phyloP scores from a whole-genome alignment of 2,888 invertebrate genomes.

The Cryptus armator region DNA sequence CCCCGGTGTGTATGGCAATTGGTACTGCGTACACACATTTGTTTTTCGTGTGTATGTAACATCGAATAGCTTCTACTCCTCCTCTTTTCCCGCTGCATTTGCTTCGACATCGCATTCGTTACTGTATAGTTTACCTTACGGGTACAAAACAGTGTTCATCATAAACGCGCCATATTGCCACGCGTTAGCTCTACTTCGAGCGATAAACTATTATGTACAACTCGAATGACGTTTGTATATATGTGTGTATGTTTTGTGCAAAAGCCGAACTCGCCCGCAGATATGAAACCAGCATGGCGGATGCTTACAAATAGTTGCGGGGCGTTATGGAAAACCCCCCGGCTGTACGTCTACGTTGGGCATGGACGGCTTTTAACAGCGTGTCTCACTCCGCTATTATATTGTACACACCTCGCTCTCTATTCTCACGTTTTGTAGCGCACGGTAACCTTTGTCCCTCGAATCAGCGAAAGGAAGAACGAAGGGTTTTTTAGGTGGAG shows the following conservation, averaged over 20 bases:
- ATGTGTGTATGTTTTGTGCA: slow-evolving; percentile 77
- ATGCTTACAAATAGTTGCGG: slow-evolving; percentile 85
- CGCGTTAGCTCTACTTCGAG: slow-evolving; percentile 63
- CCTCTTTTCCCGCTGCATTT: neutral
- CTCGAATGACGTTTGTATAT: slow-evolving; percentile 57
- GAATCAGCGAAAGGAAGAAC: slow-evolving; percentile 12
- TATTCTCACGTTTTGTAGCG: slow-evolving; percentile 3
- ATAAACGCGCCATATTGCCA: slow-evolving; percentile 47
- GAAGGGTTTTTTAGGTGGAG: slow-evolving; percentile 57
- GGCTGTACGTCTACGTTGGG: slow-evolving; percentile 25
- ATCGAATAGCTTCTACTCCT: slow-evolving; percentile 3
- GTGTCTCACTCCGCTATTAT: slow-evolving; percentile 29
- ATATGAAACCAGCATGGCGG: slow-evolving; percentile 84
- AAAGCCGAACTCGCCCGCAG: slow-evolving; percentile 79
- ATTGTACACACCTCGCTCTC: slow-evolving; percentile 39
- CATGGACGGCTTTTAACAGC: slow-evolving; percentile 24
- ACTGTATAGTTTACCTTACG: neutral
- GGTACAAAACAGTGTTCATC: slow-evolving; percentile 47
- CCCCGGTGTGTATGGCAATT: slow-evolving; percentile 47
- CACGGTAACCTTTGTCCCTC: slow-evolving; percentile 28
- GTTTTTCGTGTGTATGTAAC: slow-evolving; percentile 5
- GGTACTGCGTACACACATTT: neutral
- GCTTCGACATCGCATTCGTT: neutral
- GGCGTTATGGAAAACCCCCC: slow-evolving; percentile 75
- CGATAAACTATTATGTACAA: slow-evolving; percentile 66